Evolutionary conservation across 2,888 invertebrate genomes (phyloP), one percentile per base, ranked within the genome.

Genomic region (Sialis fuliginosa): DNA sequence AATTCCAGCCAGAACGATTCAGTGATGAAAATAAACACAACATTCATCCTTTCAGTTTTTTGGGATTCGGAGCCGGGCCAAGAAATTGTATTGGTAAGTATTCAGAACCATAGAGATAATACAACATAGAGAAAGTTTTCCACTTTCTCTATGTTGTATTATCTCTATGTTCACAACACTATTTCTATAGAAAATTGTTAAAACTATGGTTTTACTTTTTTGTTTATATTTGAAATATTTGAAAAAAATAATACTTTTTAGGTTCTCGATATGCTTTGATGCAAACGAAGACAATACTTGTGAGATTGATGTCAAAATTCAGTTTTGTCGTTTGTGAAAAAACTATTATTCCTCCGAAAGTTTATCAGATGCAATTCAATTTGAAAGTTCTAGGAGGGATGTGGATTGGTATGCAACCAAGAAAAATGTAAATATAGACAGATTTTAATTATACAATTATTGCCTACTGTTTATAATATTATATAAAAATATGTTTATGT

Each of bases 1-100:
- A 42, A 30, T 42, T 42, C 31, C 31, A 42, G 8, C 42, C 42
- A 7, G 42, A 42, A 42, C 42, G 42, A 6, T 42, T 42, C 31
- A 42, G 32, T 42, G 42, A 42, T 31, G 8, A 22, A n/a, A 42
- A 42, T 2, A 37, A 37, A 7, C 6, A n/a, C 1, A 37, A 37
- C 2, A 37, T 37, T 4, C n/a, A 37, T 37, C 10, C 4, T 4
- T 42, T 9, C 32, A 30, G 5, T 6, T 42, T 30, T 32, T 5
- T 42, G 31, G 31, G 31, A 10, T 42, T 42, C 30, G 42, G 22
- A 30, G n/a, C 32, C 10, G 42, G 42, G 8, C 42, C 42, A 13
- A 42, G 42, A 42, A 30, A 22, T 30, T 42, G 42, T 10, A 31
- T 42, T 42, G 42, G 42, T 42, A 42, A 22, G 6, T 30, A 6